Evolutionary conservation across 2,113 vertebrate species (phyloP), one percentile per base, ranked within the genome.

Genomic region (Hylia prasina): DNA sequence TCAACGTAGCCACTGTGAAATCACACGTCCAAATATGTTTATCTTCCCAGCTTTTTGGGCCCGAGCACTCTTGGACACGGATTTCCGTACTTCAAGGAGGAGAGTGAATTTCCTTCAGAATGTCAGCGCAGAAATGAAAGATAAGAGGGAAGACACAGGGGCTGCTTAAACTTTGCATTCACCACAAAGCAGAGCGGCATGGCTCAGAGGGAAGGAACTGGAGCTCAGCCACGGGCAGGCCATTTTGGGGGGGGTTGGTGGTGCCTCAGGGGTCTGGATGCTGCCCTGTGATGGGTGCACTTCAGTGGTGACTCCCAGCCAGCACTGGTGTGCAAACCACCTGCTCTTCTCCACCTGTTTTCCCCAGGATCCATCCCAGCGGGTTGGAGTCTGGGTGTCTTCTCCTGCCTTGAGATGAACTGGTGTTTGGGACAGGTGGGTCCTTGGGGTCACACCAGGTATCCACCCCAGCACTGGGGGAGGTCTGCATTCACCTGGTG

Each of bases 1-100:
- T 96, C 96, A 87, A 19, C 28, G 5, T 78, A 47, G 85, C 30
- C 21, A 22, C 92, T 96, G 95, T 95, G 95, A 97, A 97, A 96
- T 95, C 97, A 94, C 95, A 96, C 80, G 39, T 96, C 96, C 95
- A 95, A 97, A 95, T 95, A 92, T 87, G 94, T 97, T 97, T 95
- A 92, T 97, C 95, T 96, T 75, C 91, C 80, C 17, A 6, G 72
- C 76, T 80, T 93, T 80, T 93, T 39, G 90, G 91, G 87, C 92
- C 87, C 0, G 0, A 77, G 91, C 25, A 44, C 87, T 95, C 84
- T 78, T 6, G n/a, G 93, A 92, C 90, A 57, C 3, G 13, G 92
- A 76, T 91, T 95, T 95, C 68, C 0, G 7, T 72, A 30, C 87
- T 96, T 96, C 76, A 87, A 97, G 97, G 54, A 91, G 73, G 82